A percentile compares a stretch with the other conserved stretches of the same genome.
Conservation (phyloP, 2,113 vertebrate species). For the Aviceda subcristata region DNA sequence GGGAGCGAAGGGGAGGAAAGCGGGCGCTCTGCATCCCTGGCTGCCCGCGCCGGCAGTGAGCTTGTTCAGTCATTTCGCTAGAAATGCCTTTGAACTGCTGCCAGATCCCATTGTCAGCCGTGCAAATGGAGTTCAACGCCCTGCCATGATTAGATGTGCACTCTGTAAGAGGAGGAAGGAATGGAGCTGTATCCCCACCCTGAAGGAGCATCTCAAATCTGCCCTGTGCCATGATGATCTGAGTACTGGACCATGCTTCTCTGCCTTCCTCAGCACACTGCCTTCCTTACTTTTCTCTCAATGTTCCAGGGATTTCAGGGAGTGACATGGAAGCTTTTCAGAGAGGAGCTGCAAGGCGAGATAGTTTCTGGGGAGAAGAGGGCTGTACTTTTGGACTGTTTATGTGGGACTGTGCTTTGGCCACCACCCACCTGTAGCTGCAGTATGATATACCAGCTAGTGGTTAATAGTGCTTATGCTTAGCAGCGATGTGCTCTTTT, state of each 20-base stretch:
- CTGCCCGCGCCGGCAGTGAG: not conserved
- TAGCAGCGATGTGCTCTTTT: not conserved
- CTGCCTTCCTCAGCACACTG: not conserved
- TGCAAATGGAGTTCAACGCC: not conserved
- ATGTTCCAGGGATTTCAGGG: not conserved
- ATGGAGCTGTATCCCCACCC: not conserved
- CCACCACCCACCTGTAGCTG: not conserved
- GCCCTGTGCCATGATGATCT: not conserved
- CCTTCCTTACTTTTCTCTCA: not conserved
- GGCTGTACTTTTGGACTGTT: not conserved
- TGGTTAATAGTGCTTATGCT: not conserved
- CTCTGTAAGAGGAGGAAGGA: not conserved
- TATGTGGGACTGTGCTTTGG: not conserved
- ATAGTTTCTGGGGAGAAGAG: not conserved
- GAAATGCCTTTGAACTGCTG: slow-evolving; percentile 47
- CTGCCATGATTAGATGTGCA: not conserved
- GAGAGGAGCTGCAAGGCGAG: not conserved
- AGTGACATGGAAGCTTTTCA: not conserved
- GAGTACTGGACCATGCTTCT: not conserved
- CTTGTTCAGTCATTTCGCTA: not conserved
- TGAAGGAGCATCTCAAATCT: not conserved
- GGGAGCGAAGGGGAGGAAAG: not conserved
- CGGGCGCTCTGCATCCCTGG: not conserved
- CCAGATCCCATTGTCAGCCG: slow-evolving; percentile 18
- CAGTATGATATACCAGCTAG: not conserved